Percentiles rank a stretch among this genome's conserved stretches.
These are phyloP conservation scores for Diploscapter pachys DNA, from an alignment of 1,140 invertebrate species.

Conservation along the genomic window DNA sequence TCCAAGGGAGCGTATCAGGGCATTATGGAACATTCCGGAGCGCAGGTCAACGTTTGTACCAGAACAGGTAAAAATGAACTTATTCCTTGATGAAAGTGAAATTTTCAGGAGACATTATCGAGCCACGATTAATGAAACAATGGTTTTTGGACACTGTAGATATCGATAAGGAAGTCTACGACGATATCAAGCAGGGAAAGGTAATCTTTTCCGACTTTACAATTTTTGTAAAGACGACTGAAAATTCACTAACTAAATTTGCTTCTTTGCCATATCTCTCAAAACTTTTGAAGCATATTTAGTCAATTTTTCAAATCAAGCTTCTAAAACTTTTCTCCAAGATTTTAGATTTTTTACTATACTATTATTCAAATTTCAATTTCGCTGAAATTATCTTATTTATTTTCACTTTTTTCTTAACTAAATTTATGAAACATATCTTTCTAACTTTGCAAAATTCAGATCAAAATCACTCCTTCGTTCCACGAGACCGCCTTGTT, in stretches of 20 bases:
- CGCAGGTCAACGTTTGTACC: conserved; percentile 72
- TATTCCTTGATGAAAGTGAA: neutral
- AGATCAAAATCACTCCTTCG: conserved; percentile 85
- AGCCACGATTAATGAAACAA: conserved; percentile 91
- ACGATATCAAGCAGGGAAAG: conserved; percentile 63
- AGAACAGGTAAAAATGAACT: conserved; percentile 68
- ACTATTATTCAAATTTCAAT: too few species aligned
- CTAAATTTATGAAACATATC: too few species aligned
- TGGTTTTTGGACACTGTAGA: conserved; percentile 74
- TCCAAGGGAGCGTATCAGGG: neutral
- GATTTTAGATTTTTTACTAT: too few species aligned
- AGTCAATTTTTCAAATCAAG: too few species aligned
- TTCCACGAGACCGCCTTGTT: conserved; percentile 85
- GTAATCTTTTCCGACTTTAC: conserved; percentile 66
- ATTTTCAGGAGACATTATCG: conserved; percentile 78
- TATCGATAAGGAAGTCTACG: conserved; percentile 75
- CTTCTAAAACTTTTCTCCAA: too few species aligned
- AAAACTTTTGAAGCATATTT: too few species aligned
- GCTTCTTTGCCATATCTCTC: too few species aligned
- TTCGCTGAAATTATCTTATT: too few species aligned
- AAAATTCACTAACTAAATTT: too few species aligned
- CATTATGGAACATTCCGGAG: conserved; percentile 9
- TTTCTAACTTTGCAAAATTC: conserved; percentile 39
- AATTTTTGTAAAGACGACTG: neutral
- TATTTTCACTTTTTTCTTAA: conserved; percentile 47